A percentile compares a stretch with the other conserved stretches of the same genome.
These are phyloP conservation scores for Drosophila paranaensis DNA, from an alignment of 2,888 invertebrate species.

Conservation along the genomic window DNA sequence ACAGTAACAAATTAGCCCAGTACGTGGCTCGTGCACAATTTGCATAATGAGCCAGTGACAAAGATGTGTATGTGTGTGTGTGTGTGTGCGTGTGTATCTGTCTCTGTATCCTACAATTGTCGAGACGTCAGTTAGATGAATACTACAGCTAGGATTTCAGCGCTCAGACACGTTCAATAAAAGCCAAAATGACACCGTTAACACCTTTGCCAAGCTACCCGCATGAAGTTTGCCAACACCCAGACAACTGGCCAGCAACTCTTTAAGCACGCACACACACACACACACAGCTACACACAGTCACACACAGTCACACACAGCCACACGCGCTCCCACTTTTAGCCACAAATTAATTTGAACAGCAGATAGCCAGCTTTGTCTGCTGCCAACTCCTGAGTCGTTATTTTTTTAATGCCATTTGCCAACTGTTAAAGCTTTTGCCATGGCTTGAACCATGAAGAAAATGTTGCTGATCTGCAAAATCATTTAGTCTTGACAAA, in stretches of 20 bases:
- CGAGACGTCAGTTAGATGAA: slow-evolving; percentile 39
- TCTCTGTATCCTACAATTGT: slow-evolving; percentile 36
- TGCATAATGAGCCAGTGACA: slow-evolving; percentile 77
- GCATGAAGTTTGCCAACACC: slow-evolving; percentile 24
- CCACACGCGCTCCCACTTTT: neutral
- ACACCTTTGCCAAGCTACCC: slow-evolving; percentile 43
- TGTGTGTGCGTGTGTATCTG: slow-evolving; percentile 30
- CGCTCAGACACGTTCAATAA: slow-evolving; percentile 50
- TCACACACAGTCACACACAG: too few species aligned
- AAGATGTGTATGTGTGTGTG: slow-evolving; percentile 48
- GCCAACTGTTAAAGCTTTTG: slow-evolving; percentile 52
- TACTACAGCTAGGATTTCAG: slow-evolving; percentile 55
- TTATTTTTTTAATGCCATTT: slow-evolving; percentile 35
- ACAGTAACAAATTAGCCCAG: slow-evolving; percentile 76
- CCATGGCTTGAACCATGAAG: neutral
- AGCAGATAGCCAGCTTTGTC: slow-evolving; percentile 41
- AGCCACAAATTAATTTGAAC: slow-evolving; percentile 40
- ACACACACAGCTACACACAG: too few species aligned
- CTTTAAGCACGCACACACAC: slow-evolving; percentile 5
- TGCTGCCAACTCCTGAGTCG: slow-evolving; percentile 26
- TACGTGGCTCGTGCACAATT: slow-evolving; percentile 70
- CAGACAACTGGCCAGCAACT: slow-evolving; percentile 14
- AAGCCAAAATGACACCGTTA: slow-evolving; percentile 51
- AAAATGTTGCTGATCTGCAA: neutral
- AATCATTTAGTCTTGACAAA: neutral